Conservation (phyloP, 2,888 invertebrate species). For the Scaptomyza cyrtandrae region DNA sequence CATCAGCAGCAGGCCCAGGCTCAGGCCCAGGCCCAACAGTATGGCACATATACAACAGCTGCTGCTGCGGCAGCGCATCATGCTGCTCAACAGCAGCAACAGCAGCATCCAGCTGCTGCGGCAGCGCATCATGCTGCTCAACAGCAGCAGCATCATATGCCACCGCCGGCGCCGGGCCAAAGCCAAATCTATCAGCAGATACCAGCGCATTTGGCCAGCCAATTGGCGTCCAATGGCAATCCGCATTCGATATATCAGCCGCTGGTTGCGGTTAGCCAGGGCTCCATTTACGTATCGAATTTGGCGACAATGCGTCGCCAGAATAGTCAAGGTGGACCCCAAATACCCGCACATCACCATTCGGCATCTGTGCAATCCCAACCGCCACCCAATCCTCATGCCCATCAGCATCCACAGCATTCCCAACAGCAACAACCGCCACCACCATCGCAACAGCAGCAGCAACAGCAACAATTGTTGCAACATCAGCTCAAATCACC, state of each 20-base stretch:
- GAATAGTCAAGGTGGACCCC: conserved; percentile 80
- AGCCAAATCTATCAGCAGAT: conserved; percentile 84
- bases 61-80: conserved; percentile 66
- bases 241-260: conserved; percentile 84
- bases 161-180: conserved; percentile 82
- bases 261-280: conserved; percentile 80
- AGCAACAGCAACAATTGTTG: conserved; percentile 84
- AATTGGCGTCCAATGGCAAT: conserved; percentile 81
- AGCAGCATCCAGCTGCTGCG: conserved; percentile 54
- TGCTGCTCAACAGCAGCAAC: conserved; percentile 77
- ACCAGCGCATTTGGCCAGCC: conserved; percentile 80
- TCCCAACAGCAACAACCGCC: conserved; percentile 57
- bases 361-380: conserved; percentile 56
- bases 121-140: conserved; percentile 73
- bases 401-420: conserved; percentile 57
- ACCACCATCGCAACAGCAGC: conserved; percentile 80
- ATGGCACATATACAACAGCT: conserved; percentile 79
- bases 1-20: conserved; percentile 80
- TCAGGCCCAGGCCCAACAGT: conserved; percentile 71
- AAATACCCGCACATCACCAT: conserved; percentile 78
- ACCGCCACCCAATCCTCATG: conserved; percentile 65
- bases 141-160: conserved; percentile 80
- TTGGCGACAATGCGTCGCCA: conserved; percentile 83
- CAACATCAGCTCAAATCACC: conserved; percentile 64
- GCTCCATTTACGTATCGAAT: conserved; percentile 82